phyloP scores from a whole-genome alignment of 2,888 invertebrate species.

The Norana najaformis region DNA sequence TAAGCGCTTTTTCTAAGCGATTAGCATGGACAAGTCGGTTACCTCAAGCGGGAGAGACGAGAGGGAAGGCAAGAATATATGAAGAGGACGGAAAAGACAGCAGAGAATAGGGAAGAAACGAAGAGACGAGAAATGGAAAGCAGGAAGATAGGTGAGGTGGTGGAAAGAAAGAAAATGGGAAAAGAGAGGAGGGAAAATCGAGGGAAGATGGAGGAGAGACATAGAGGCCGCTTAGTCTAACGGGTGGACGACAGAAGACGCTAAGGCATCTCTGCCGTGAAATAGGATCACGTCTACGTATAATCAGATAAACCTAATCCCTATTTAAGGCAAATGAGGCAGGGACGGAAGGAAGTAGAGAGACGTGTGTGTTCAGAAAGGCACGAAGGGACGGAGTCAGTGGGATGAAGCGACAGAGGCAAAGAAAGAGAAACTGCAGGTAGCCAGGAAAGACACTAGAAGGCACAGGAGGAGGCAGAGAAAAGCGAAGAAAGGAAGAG shows the following conservation, averaged over 20 bases:
- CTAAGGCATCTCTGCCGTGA: neutral
- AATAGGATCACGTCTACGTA: neutral
- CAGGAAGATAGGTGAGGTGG: neutral
- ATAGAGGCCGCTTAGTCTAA: neutral
- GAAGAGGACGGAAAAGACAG: too few species aligned
- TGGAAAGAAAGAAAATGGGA: neutral
- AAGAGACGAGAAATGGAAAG: neutral
- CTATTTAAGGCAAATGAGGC: slow-evolving; percentile 1
- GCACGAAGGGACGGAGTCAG: neutral
- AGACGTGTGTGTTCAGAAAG: neutral
- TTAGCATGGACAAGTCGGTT: neutral
- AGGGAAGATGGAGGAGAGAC: neutral
- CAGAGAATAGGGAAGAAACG: too few species aligned
- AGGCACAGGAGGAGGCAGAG: neutral
- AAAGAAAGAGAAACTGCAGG: neutral
- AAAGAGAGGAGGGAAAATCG: neutral
- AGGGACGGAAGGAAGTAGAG: neutral
- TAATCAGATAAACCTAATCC: neutral
- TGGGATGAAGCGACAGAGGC: neutral
- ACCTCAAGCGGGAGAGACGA: neutral
- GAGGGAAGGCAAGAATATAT: too few species aligned
- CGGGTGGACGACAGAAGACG: neutral
- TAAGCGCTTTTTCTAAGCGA: neutral
- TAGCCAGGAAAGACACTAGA: neutral
- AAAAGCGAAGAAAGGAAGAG: neutral